A percentile compares a stretch with the other conserved stretches of the same genome.
Evolutionary conservation across 2,888 invertebrate genomes (phyloP).

Genomic region (Dasypogon diadema): DNA sequence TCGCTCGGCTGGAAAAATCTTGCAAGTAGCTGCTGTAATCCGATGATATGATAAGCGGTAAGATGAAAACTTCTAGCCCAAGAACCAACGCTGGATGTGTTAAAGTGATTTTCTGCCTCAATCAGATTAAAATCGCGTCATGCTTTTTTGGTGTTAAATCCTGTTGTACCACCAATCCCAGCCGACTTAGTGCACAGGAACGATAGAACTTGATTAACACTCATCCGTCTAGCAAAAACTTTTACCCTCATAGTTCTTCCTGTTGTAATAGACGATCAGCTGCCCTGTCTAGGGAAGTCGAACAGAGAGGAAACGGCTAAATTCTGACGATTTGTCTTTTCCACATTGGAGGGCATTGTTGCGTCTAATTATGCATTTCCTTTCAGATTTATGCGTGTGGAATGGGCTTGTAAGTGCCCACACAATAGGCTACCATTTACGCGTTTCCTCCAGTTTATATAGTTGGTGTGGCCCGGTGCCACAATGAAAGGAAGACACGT

Average conservation of each 20-base stretch:
- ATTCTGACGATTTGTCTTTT: conserved; percentile 44
- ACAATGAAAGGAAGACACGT: conserved; percentile 45
- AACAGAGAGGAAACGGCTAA: conserved; percentile 31
- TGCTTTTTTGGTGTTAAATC: conserved; percentile 4
- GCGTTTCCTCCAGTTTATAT: conserved; percentile 42
- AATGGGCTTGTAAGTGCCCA: conserved; percentile 39
- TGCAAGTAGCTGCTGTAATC: neutral
- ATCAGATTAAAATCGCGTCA: conserved; percentile 4
- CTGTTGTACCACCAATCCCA: conserved; percentile 12
- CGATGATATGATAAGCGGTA: conserved; percentile 1
- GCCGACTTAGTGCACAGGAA: neutral
- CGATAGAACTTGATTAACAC: conserved; percentile 1
- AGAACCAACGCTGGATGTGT: conserved; percentile 7
- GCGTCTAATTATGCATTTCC: conserved; percentile 50
- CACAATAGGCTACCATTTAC: conserved; percentile 47
- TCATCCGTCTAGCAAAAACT: conserved; percentile 7
- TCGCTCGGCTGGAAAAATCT: neutral
- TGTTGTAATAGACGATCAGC: conserved; percentile 1
- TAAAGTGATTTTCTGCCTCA: neutral
- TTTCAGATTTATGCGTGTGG: conserved; percentile 48
- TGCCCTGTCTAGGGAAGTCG: conserved; percentile 7
- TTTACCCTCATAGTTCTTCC: conserved; percentile 36
- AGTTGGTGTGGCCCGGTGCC: neutral
- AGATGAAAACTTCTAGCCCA: conserved; percentile 1
- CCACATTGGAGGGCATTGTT: conserved; percentile 36